Evolutionary conservation across 2,797 vertebrate species (phyloP).

Genomic region (Anomalospiza imberbis): DNA sequence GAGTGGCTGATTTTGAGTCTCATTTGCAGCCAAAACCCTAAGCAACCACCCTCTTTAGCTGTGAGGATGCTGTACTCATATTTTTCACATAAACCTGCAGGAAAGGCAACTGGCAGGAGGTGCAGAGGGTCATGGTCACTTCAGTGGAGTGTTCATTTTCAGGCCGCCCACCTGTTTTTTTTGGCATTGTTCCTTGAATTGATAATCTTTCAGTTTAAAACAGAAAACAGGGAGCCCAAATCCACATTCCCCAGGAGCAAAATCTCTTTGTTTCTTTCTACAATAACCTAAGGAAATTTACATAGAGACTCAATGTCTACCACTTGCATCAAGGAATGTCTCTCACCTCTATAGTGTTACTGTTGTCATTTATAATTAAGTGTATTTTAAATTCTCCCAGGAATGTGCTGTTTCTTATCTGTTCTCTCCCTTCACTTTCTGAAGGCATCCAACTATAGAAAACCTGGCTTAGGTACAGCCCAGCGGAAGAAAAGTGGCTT

Average conservation of each 20-base stretch:
- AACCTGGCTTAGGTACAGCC: slow-evolving; percentile 60
- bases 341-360: background rate
- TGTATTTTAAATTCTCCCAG: background rate
- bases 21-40: background rate
- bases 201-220: background rate
- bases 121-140: background rate
- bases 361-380: background rate
- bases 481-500: slow-evolving; percentile 79
- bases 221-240: background rate
- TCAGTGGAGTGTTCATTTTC: background rate
- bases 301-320: background rate
- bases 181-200: background rate
- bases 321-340: background rate
- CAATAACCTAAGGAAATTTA: background rate
- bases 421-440: slow-evolving; percentile 2
- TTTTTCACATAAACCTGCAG: background rate
- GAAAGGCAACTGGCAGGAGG: background rate
- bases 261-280: background rate
- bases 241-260: background rate
- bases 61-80: background rate
- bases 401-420: background rate
- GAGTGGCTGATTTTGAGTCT: background rate
- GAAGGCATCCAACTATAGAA: slow-evolving; percentile 82
- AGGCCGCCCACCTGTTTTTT: background rate
- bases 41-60: background rate